Evolutionary conservation across 2,113 vertebrate species (phyloP).

Genomic region (Bettongia penicillata): DNA sequence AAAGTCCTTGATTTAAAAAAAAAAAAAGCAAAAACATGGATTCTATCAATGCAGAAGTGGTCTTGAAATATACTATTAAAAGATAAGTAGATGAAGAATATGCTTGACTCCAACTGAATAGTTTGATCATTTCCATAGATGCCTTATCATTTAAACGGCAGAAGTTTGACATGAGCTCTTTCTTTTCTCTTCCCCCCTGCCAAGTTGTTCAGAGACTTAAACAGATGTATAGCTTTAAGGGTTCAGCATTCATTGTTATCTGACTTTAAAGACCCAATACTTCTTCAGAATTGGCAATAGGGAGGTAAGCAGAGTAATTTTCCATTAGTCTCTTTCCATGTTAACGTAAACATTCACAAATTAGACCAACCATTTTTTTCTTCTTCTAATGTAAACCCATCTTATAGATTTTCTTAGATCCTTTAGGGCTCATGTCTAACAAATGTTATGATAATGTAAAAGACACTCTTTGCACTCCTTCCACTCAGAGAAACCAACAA

Average conservation of each 20-base stretch:
- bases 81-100: not conserved
- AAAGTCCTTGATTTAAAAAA: constrained; percentile 50
- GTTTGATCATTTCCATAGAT: not conserved
- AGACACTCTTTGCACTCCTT: constrained; percentile 35
- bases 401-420: constrained; percentile 62
- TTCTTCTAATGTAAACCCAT: not conserved
- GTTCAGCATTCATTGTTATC: not conserved
- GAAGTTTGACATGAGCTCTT: not conserved
- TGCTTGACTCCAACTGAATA: not conserved
- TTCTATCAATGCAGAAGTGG: constrained; percentile 49
- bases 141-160: constrained; percentile 36
- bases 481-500: constrained; percentile 72
- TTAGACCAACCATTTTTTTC: constrained; percentile 19
- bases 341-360: constrained; percentile 47
- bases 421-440: constrained; percentile 69
- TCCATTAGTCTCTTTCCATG: constrained; percentile 15
- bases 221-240: not conserved
- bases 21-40: constrained; percentile 9
- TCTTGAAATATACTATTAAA: constrained; percentile 11
- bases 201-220: constrained; percentile 49
- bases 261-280: not conserved
- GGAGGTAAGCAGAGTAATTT: not conserved
- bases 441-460: constrained; percentile 75
- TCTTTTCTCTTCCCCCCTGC: not conserved
- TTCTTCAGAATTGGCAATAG: constrained; percentile 4